Evolutionary conservation across 2,797 vertebrate genomes (phyloP), one percentile per base, ranked within the genome.

Genomic region (Hydrophis major): DNA sequence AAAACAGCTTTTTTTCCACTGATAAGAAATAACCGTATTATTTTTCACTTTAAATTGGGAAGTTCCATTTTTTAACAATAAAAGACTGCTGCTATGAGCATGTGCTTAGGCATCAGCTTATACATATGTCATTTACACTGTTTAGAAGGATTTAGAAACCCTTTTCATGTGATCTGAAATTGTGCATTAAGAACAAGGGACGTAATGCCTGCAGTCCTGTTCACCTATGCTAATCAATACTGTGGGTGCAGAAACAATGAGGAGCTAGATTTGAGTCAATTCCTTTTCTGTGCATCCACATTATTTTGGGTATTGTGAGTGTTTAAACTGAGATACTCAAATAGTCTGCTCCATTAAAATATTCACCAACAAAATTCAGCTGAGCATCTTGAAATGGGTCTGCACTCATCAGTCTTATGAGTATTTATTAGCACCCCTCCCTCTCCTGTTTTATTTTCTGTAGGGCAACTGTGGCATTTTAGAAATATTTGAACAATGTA

Each of bases 1-100:
- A 22, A 22, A 55, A 88, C 18, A 88, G 87, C 32, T 88, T 63
- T 28, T 28, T 61, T 60, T 61, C 11, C 7, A 47, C 16, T 63
- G 42, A 47, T 50, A 28, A 50, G 14, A 63, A 89, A n/a, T 88
- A 37, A 95, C 96, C 96, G 95, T 96, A 95, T 94, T 95, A 83
- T 22, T 50, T 63, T 60, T 47, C 2, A 2, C 16, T 3, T 60
- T 89, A 89, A 60, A 59, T 25, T 28, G n/a, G 14, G 42, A 28
- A 63, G 3, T 28, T 47, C 25, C 25, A 50, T 89, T 89, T 42
- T 89, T 42, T 89, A 89, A 28, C 56, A 50, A 60, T 42, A 25
- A 89, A 22, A 61, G 25, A 61, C 22, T 60, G 22, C 60, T 59
- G 22, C 59, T 89, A 14, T 47, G 13, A 83, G 74, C 20, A 83